Percentiles rank a stretch among this genome's conserved stretches.
Evolutionary conservation across 1,140 invertebrate genomes (phyloP).

Genomic region (Pachyrhynchus sulphureomaculatus): DNA sequence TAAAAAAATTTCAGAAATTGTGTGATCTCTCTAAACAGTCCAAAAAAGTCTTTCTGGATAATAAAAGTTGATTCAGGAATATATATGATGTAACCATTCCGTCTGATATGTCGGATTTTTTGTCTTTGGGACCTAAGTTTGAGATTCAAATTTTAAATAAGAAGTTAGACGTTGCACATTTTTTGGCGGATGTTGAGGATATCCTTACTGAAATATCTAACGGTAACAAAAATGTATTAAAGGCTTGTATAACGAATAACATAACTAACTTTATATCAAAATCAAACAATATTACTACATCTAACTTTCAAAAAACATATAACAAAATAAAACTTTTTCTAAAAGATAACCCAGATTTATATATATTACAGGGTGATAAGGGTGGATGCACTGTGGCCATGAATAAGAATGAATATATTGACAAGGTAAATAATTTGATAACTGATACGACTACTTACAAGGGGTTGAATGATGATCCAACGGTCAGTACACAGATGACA

Average conservation of each 20-base stretch:
- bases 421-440: not conserved
- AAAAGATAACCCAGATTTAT: conserved; percentile 15
- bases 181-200: too few relatives aligned
- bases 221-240: conserved; percentile 3
- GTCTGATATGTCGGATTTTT: too few relatives aligned
- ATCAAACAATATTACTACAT: not conserved
- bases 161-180: too few relatives aligned
- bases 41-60: too few relatives aligned
- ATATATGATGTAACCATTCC: too few relatives aligned
- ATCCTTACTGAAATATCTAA: too few relatives aligned
- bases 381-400: conserved; percentile 18
- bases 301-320: not conserved
- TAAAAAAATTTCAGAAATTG: too few relatives aligned
- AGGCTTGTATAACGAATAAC: conserved; percentile 5
- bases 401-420: conserved; percentile 11
- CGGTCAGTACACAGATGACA: not conserved
- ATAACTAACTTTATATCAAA: not conserved
- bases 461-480: not conserved
- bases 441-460: not conserved
- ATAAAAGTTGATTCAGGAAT: too few relatives aligned
- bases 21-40: too few relatives aligned
- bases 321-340: conserved; percentile 2
- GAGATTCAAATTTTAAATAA: too few relatives aligned
- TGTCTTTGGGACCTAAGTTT: too few relatives aligned
- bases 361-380: conserved; percentile 15